Conservation (phyloP, 1,140 invertebrate genomes). For the Marisa cornuarietis region DNA sequence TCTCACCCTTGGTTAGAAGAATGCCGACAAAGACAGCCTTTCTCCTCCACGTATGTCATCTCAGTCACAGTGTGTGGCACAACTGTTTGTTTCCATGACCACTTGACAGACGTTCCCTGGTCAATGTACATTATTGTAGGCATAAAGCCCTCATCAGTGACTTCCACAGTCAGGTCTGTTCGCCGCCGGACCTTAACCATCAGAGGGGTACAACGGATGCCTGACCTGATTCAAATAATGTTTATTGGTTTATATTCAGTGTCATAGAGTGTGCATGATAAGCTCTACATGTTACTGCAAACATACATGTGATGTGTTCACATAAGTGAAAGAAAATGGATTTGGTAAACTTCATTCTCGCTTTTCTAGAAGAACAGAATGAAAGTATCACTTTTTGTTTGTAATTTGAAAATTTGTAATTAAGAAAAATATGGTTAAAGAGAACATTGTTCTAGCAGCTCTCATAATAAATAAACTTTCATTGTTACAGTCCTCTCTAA, state of each 20-base stretch:
- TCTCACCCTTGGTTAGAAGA: constrained; percentile 38
- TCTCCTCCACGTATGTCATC: constrained; percentile 51
- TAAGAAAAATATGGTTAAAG: no score
- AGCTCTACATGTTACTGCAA: not conserved
- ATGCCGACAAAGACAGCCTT: constrained; percentile 44
- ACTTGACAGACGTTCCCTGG: constrained; percentile 60
- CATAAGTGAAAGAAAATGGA: no score
- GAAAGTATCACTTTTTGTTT: no score
- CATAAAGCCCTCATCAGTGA: constrained; percentile 62
- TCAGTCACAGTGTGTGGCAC: constrained; percentile 59
- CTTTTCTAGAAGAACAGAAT: no score
- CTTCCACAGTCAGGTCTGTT: constrained; percentile 48
- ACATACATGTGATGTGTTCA: not conserved
- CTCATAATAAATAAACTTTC: no score
- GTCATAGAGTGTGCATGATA: not conserved
- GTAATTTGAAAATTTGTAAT: no score
- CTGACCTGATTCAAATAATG: constrained; percentile 43
- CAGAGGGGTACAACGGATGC: constrained; percentile 56
- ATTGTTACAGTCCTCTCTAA: no score
- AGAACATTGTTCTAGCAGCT: no score
- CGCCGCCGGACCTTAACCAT: constrained; percentile 51
- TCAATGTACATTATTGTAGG: constrained; percentile 58
- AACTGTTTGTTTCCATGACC: constrained; percentile 59
- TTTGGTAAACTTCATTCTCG: no score
- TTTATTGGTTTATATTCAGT: not conserved